Base-by-base conservation (phyloP, 2,888 invertebrate species). In the Drosophila greeni region DNA sequence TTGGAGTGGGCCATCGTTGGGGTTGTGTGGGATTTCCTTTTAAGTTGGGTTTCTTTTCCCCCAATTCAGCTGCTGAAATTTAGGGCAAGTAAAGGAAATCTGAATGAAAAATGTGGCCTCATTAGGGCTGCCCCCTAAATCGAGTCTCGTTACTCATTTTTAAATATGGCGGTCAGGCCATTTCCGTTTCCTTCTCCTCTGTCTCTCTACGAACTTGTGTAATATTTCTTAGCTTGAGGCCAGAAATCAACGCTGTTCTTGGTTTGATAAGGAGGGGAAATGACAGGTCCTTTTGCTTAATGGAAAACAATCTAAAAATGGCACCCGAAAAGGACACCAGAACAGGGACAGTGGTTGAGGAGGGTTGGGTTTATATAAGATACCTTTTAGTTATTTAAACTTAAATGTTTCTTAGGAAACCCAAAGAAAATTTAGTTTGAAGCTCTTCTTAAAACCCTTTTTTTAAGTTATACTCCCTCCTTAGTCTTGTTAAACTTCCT, bases 1-100 rank as follows among this genome's bases (percentile, higher is more conserved):
- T 88, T 88, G 37, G 88, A 86, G 72, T 87, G 82, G 54, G 87
- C 86, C 88, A 89, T 89, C 40, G 20, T 47, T 9, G 12, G 9
- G 8, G 8, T 3, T 36, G 31, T 33, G 11, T 9, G n/a, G 14
- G 24, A 42, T n/a, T 18, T n/a, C 26, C 24, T 24, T 40, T 18
- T 20, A 7, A 7, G 16, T 12, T 8, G 9, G 5, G 18, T n/a
- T 3, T 37, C 9, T 20, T 29, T 11, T 14, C 11, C n/a, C 23
- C 29, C 34, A 24, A 2, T 51, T 55, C 12, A 33, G 16, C 54
- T 23, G 24, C 67, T 67, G 52, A 18, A 68, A 60, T 20, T 9
- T 14, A 3, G 7, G 14, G 7, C 33, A 53, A 20, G 14, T 2
- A 18, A 8, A 31, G 29, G 29, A 2, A 43, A 18, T 12, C 8